phyloP scores from a whole-genome alignment of 2,888 invertebrate species.

The Sesamia inferens region DNA sequence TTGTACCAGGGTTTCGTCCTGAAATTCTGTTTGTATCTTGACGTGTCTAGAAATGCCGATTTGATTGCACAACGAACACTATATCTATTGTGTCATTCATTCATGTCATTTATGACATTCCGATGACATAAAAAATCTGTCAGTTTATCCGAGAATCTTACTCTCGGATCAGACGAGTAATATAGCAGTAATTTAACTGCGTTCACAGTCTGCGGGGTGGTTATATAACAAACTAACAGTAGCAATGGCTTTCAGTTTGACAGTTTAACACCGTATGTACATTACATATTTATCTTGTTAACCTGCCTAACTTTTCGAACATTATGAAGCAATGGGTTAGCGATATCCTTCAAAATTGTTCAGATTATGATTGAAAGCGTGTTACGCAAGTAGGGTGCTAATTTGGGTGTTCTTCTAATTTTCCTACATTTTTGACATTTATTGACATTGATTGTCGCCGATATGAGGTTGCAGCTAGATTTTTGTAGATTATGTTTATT shows the following conservation, averaged over 20 bases:
- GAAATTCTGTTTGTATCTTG: conserved; percentile 7
- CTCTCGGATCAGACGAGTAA: not conserved
- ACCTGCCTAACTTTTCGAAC: not conserved
- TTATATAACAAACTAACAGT: not conserved
- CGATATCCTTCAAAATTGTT: not conserved
- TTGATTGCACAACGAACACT: not conserved
- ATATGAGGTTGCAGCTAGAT: no score
- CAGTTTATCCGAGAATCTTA: no score
- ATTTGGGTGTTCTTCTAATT: not conserved
- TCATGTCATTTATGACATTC: no score
- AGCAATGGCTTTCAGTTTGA: not conserved
- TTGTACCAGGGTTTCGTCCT: not conserved
- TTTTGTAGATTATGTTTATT: no score
- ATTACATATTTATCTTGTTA: not conserved
- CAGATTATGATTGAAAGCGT: not conserved
- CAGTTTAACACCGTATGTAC: not conserved
- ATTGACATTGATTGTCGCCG: not conserved
- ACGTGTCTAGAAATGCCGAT: not conserved
- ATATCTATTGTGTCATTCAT: conserved; percentile 14
- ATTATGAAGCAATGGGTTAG: not conserved
- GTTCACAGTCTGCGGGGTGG: not conserved
- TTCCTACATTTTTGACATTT: not conserved
- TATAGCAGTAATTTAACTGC: not conserved
- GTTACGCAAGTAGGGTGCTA: not conserved
- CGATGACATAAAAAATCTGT: no score